Conservation (phyloP, 2,797 vertebrate species). For the Vireo griseus region DNA sequence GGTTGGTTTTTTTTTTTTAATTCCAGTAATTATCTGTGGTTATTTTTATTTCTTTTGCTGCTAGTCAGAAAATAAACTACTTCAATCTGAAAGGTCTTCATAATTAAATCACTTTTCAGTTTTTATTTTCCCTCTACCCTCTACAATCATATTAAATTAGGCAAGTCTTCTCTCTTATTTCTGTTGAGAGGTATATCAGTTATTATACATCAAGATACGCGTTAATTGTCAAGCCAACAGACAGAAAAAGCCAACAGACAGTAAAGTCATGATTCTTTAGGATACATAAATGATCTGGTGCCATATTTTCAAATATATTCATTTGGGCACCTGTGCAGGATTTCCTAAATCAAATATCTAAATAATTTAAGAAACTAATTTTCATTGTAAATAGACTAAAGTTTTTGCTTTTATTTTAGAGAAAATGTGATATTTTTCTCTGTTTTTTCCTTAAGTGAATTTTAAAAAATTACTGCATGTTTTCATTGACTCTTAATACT, state of each 20-base stretch:
- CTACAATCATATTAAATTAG: slow-evolving; percentile 13
- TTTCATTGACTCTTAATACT: background rate
- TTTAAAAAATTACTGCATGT: background rate
- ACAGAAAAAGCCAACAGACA: too few species aligned
- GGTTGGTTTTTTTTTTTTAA: background rate
- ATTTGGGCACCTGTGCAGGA: background rate
- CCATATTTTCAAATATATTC: background rate
- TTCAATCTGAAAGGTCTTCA: slow-evolving; percentile 22
- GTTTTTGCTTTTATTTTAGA: background rate
- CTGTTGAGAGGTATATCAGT: background rate
- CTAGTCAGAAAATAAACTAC: slow-evolving; percentile 41
- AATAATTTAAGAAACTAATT: background rate
- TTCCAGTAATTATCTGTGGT: background rate
- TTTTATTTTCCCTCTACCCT: slow-evolving; percentile 10
- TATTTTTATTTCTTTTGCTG: background rate
- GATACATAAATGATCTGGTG: background rate
- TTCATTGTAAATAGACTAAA: background rate
- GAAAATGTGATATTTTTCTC: background rate
- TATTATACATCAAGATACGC: background rate
- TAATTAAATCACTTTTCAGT: slow-evolving; percentile 51
- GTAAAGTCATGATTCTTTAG: background rate
- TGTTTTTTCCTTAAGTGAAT: background rate
- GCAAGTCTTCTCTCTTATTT: slow-evolving; percentile 10
- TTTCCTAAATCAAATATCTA: background rate
- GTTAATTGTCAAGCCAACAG: background rate